Base-by-base conservation (phyloP, 2,797 vertebrate genomes). In the Argya squamiceps region DNA sequence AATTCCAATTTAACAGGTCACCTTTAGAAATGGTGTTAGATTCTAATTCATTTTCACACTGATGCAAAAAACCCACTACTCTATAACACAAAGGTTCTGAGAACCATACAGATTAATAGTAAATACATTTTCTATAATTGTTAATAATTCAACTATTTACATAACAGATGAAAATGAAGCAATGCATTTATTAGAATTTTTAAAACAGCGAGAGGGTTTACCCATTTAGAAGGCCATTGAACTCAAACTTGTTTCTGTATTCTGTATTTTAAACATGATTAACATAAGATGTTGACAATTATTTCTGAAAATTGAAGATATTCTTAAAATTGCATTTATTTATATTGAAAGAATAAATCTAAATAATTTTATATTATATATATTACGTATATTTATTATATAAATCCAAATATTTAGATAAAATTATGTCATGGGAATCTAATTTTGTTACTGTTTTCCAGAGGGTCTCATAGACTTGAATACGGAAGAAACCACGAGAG, bases 1-100 rank as follows among this genome's bases (percentile, higher is more conserved):
- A 73, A 64, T 96, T 96, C 26, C 73, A 71, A 18, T 93, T 95
- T 93, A 62, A 77, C 37, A 82, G n/a, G 68, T 91, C 36, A 43
- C 89, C 77, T 89, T 89, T 85, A 62, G 81, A 92, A 71, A 58
- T 53, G 22, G 43, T 69, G 39, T 88, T 65, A 71, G 12, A 74
- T 67, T 70, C 27, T 63, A 89, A 67, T 84, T 95, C 8, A 68
- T 95, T 94, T 94, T 76, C 46, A 56, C 44, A 87, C 6, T 76
- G 71, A 73, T 79, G n/a, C 30, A 88, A 88, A 86, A 92, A 32
- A 0, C 0, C 1, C 3, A 69, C 47, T 18, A 22, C 60, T 74
- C 12, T 74, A 26, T 24, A 69, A 39, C 6, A 30, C 17, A 63
- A 69, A 18, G n/a, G 8, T 84, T 11, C 36, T 89, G 43, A 69